phyloP scores from a whole-genome alignment of 2,888 invertebrate species.

The Aquatica leii region DNA sequence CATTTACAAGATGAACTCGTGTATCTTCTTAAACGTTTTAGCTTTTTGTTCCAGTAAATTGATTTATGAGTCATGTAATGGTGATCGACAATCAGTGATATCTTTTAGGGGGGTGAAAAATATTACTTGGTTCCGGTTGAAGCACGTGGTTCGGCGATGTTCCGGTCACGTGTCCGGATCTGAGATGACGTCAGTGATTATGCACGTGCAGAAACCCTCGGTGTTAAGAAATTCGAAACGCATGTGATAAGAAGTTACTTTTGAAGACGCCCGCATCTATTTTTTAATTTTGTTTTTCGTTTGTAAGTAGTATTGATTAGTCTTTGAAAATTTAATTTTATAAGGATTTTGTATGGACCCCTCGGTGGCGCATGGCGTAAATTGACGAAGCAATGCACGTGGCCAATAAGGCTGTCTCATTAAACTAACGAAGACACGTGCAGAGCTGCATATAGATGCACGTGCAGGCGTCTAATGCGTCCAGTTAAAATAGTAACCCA shows the following conservation, averaged over 20 bases:
- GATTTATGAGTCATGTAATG: slow-evolving; percentile 32
- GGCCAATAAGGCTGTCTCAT: slow-evolving; percentile 50
- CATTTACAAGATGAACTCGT: too few species aligned
- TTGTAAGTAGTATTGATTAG: too few species aligned
- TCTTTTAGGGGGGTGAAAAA: slow-evolving; percentile 43
- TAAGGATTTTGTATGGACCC: too few species aligned
- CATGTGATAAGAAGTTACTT: not conserved
- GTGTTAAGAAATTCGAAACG: not conserved
- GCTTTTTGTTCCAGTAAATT: not conserved
- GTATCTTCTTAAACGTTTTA: too few species aligned
- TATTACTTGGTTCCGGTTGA: slow-evolving; percentile 54
- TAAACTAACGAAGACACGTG: slow-evolving; percentile 54
- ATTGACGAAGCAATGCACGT: slow-evolving; percentile 44
- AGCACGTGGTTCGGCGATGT: slow-evolving; percentile 54
- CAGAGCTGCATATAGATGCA: slow-evolving; percentile 45
- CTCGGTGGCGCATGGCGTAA: slow-evolving; percentile 11
- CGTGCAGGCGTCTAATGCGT: slow-evolving; percentile 47
- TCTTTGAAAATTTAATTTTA: too few species aligned
- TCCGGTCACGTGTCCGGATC: slow-evolving; percentile 59
- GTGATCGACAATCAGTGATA: slow-evolving; percentile 24
- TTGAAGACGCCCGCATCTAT: not conserved
- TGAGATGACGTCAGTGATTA: slow-evolving; percentile 44
- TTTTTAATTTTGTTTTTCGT: not conserved
- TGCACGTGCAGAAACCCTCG: slow-evolving; percentile 42
- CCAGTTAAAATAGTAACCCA: slow-evolving; percentile 49